phyloP scores from a whole-genome alignment of 2,888 invertebrate species.

The Polydrusus pterygomalis region DNA sequence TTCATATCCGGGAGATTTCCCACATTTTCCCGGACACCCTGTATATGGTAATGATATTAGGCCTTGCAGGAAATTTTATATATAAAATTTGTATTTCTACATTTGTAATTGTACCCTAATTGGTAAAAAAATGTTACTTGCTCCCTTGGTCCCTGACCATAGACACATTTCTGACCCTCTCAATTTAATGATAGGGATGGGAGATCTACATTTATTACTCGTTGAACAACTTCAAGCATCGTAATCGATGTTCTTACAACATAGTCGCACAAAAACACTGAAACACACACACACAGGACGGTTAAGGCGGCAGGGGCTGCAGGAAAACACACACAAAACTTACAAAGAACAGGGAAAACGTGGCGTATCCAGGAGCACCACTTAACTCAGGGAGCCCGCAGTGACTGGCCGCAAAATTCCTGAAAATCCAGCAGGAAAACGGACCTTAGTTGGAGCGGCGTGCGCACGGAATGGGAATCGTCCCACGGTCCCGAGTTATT shows the following conservation, averaged over 20 bases:
- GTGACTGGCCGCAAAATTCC: constrained; percentile 66
- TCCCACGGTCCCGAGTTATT: constrained; percentile 54
- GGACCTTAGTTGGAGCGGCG: constrained; percentile 58
- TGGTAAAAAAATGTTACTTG: too few species aligned
- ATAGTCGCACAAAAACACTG: constrained; percentile 22
- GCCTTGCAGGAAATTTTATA: too few species aligned
- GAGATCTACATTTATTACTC: too few species aligned
- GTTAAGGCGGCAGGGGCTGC: constrained; percentile 34
- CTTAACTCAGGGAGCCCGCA: constrained; percentile 72
- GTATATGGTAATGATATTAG: too few species aligned
- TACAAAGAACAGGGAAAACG: constrained; percentile 65
- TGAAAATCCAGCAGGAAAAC: constrained; percentile 57
- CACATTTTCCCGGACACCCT: too few species aligned
- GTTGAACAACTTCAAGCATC: neutral
- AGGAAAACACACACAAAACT: constrained; percentile 63
- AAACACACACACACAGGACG: constrained; percentile 25
- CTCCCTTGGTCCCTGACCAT: too few species aligned
- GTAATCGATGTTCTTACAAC: too few species aligned
- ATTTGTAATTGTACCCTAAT: too few species aligned
- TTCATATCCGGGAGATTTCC: too few species aligned
- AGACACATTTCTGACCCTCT: too few species aligned
- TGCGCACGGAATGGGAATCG: constrained; percentile 59
- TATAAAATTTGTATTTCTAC: too few species aligned
- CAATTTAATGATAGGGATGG: too few species aligned
- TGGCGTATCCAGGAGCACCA: constrained; percentile 70